Conservation (phyloP, 2,888 invertebrate genomes). For the Camptogramma bilineatum region DNA sequence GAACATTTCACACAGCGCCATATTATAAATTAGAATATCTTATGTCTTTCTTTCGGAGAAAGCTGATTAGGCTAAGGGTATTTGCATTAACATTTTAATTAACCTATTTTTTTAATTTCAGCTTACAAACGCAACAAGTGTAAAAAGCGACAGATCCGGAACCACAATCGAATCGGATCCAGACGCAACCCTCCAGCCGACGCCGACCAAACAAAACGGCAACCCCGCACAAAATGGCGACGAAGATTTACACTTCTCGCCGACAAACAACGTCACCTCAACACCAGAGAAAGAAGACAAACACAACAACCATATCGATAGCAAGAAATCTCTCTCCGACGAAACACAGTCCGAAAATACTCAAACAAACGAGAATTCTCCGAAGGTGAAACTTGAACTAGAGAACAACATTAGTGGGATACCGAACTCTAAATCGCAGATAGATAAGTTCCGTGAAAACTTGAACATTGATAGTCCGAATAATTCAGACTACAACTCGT, state of each 20-base stretch:
- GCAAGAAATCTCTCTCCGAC: conserved; percentile 9
- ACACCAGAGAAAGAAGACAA: conserved; percentile 50
- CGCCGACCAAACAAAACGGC: conserved; percentile 30
- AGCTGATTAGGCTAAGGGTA: too few relatives aligned
- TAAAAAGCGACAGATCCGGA: conserved; percentile 65
- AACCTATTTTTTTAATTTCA: conserved; percentile 58
- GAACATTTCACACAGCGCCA: too few relatives aligned
- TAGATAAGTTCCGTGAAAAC: conserved; percentile 31
- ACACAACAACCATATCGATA: conserved; percentile 20
- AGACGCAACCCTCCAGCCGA: conserved; percentile 48
- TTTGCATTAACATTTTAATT: too few relatives aligned
- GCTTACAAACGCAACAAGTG: conserved; percentile 68
- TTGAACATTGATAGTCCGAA: conserved; percentile 18
- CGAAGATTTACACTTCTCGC: conserved; percentile 37
- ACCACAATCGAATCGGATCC: conserved; percentile 62
- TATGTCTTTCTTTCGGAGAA: too few relatives aligned
- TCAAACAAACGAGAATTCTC: not conserved
- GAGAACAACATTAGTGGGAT: conserved; percentile 24
- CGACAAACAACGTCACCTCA: conserved; percentile 42
- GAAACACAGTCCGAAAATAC: conserved; percentile 7
- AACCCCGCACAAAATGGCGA: conserved; percentile 37
- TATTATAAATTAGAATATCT: too few relatives aligned
- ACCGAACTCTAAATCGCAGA: conserved; percentile 18
- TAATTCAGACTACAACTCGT: conserved; percentile 23
- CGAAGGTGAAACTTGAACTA: not conserved